phyloP scores from a whole-genome alignment of 2,113 vertebrate genomes.

The Ictalurus furcatus region DNA sequence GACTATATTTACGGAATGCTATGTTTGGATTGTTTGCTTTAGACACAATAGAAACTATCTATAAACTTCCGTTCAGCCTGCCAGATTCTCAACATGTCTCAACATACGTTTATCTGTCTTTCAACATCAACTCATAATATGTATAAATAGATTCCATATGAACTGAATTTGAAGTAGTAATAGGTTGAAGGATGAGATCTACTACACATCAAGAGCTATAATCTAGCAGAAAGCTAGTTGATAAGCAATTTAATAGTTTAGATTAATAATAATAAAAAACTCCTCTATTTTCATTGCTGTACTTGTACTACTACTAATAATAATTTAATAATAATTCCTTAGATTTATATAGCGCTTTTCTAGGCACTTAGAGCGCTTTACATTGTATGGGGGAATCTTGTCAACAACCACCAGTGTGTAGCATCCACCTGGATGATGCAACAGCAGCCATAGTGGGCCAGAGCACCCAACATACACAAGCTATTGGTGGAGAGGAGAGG shows the following conservation, averaged over 20 bases:
- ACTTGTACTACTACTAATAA: background rate
- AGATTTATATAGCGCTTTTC: no score
- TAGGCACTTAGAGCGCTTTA: no score
- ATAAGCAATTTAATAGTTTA: no score
- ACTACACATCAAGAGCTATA: background rate
- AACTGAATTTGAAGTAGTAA: background rate
- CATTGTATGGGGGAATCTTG: no score
- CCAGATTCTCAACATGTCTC: background rate
- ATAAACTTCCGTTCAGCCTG: background rate
- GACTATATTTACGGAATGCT: slow-evolving; percentile 42
- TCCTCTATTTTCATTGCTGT: background rate
- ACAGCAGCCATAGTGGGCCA: no score
- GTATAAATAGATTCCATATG: background rate
- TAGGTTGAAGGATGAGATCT: background rate
- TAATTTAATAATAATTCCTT: no score
- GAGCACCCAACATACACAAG: no score
- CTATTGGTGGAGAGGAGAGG: no score
- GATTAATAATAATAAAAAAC: background rate
- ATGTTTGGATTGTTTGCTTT: background rate
- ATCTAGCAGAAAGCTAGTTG: background rate
- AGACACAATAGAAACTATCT: background rate
- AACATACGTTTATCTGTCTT: background rate
- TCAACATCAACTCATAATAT: background rate
- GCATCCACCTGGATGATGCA: no score
- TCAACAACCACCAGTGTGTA: no score